phyloP scores from a whole-genome alignment of 2,113 vertebrate species.

The Engraulis encrasicolus region DNA sequence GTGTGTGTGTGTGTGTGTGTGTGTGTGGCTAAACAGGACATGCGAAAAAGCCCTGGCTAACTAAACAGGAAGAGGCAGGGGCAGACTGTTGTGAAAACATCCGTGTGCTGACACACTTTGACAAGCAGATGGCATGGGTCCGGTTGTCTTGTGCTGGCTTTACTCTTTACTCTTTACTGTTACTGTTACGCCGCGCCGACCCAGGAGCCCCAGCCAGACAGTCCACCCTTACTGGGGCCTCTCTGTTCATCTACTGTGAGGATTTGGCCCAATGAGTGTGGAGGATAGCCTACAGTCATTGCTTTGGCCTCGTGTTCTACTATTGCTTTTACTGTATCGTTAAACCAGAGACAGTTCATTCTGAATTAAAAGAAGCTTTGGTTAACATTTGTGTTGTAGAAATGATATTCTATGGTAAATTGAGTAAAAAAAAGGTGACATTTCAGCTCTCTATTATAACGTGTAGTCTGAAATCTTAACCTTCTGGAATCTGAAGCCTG shows the following conservation, averaged over 20 bases:
- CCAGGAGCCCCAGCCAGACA: neutral
- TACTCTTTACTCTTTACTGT: neutral
- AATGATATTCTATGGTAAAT: too few relatives aligned
- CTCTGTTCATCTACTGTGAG: neutral
- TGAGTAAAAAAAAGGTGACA: too few relatives aligned
- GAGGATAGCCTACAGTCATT: too few relatives aligned
- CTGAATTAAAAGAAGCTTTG: too few relatives aligned
- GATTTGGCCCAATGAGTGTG: neutral
- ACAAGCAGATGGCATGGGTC: conserved; percentile 4
- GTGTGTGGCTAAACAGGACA: conserved; percentile 9
- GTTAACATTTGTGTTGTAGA: too few relatives aligned
- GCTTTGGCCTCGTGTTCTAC: too few relatives aligned
- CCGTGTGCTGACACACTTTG: neutral
- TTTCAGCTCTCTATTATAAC: too few relatives aligned
- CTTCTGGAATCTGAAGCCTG: too few relatives aligned
- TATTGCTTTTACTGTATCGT: neutral
- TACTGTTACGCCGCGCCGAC: too few relatives aligned
- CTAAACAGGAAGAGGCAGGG: conserved; percentile 18
- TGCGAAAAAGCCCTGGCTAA: neutral
- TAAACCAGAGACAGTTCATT: too few relatives aligned
- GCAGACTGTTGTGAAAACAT: conserved; percentile 6
- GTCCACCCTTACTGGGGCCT: neutral
- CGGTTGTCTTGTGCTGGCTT: neutral
- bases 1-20: conserved; percentile 1
- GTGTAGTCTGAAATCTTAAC: too few relatives aligned